These are phyloP conservation scores for Netta rufina DNA, from an alignment of 2,797 vertebrate genomes.

Conservation along the genomic window DNA sequence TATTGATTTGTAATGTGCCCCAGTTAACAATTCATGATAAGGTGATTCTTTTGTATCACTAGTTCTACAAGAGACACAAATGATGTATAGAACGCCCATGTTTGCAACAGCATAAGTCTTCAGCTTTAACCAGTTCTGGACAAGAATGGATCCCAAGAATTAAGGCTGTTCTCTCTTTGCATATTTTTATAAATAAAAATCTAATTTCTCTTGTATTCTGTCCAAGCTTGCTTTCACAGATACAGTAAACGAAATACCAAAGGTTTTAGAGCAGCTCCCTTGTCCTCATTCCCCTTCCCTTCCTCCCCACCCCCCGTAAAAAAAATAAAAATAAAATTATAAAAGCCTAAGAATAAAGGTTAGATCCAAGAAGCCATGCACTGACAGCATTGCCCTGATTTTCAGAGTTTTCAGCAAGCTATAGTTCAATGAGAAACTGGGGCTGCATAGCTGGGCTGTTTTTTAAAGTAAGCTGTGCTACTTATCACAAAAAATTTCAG, in stretches of 20 bases:
- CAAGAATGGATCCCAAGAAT: neutral
- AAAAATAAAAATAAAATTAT: neutral
- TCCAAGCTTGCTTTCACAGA: neutral
- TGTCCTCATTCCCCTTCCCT: neutral
- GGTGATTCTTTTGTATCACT: neutral
- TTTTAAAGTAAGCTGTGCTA: neutral
- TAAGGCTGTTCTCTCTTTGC: neutral
- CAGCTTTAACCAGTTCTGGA: neutral
- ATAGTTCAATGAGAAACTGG: neutral
- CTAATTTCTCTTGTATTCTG: neutral
- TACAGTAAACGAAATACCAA: neutral
- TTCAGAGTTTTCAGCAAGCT: neutral
- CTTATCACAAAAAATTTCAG: neutral
- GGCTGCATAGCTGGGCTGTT: neutral
- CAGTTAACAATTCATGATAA: neutral
- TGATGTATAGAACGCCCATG: neutral
- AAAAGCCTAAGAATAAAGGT: neutral
- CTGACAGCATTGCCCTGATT: neutral
- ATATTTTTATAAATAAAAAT: neutral
- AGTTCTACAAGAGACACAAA: neutral
- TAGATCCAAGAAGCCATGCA: neutral
- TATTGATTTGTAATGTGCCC: neutral
- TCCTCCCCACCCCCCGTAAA: rapidly evolving
- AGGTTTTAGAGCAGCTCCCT: neutral
- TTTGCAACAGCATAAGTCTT: neutral